Evolutionary conservation across 1,140 invertebrate species (phyloP).

Genomic region (Leptopilina clavipes): DNA sequence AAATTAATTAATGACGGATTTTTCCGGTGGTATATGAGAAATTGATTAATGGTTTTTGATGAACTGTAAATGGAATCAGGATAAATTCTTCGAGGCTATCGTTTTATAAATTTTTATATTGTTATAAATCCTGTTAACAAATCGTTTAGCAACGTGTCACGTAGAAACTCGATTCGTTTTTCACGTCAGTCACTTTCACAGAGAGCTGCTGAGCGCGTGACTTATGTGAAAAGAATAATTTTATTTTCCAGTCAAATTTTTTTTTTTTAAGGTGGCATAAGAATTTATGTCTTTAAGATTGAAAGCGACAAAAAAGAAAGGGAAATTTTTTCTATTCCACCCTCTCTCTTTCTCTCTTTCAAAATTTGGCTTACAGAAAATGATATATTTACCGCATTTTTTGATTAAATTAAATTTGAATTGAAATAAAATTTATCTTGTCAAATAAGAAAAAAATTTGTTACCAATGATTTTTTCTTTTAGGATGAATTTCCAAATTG

Average conservation of each 20-base stretch:
- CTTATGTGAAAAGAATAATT: background rate
- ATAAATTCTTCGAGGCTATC: conserved; percentile 49
- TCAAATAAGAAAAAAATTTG: no score
- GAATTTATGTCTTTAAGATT: no score
- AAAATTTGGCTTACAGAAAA: no score
- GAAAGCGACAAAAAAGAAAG: no score
- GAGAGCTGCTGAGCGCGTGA: background rate
- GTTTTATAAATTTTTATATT: conserved; percentile 46
- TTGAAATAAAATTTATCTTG: no score
- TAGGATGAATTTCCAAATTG: no score
- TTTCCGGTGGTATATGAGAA: background rate
- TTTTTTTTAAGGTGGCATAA: no score
- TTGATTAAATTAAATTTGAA: no score
- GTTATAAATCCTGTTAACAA: conserved; percentile 39
- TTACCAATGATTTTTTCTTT: no score
- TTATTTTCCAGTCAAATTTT: background rate
- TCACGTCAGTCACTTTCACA: conserved; percentile 11
- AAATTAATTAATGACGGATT: background rate
- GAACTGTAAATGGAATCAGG: conserved; percentile 49
- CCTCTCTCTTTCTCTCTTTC: no score
- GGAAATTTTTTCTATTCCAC: no score
- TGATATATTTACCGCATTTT: no score
- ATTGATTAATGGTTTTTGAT: conserved; percentile 38
- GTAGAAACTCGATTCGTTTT: background rate
- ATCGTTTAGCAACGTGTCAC: conserved; percentile 1